Conservation (phyloP, 2,888 invertebrate species). For the Oligia fasciuncula region DNA sequence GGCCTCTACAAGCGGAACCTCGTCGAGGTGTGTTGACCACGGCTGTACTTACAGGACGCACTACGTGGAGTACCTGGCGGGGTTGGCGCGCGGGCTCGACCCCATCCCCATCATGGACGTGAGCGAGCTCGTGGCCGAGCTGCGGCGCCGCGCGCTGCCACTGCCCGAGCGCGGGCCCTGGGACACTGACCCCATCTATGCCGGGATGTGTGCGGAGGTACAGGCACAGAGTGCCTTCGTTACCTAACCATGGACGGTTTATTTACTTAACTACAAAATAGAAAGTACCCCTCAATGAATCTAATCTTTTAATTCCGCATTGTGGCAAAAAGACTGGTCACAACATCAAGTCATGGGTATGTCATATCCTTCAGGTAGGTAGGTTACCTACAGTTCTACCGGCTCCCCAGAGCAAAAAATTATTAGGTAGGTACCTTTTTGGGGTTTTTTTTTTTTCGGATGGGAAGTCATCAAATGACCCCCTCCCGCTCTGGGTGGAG, state of each 20-base stretch:
- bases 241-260: conserved; percentile 40
- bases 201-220: conserved; percentile 96
- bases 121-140: conserved; percentile 96
- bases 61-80: conserved; percentile 98
- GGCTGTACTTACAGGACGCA: conserved; percentile 93
- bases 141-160: conserved; percentile 95
- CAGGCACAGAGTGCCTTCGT: conserved; percentile 57
- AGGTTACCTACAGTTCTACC: neutral
- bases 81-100: conserved; percentile 96
- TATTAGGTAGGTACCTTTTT: neutral
- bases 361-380: neutral
- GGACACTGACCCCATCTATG: conserved; percentile 96
- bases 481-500: no score
- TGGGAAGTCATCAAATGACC: no score
- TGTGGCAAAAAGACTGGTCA: conserved; percentile 37
- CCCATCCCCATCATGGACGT: conserved; percentile 96
- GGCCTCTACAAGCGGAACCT: conserved; percentile 91
- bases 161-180: conserved; percentile 95
- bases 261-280: conserved; percentile 28
- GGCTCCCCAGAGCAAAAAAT: neutral
- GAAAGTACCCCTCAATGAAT: conserved; percentile 3
- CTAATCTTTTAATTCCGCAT: conserved; percentile 32
- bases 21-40: conserved; percentile 90
- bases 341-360: conserved; percentile 16
- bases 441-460: no score